Percentiles rank a stretch among this genome's conserved stretches.
Evolutionary conservation across 30 jellyfish, hydroid and myxozoan genomes (phyloP).

Genomic region (Aurelia aurita complex sp. Pacific): DNA sequence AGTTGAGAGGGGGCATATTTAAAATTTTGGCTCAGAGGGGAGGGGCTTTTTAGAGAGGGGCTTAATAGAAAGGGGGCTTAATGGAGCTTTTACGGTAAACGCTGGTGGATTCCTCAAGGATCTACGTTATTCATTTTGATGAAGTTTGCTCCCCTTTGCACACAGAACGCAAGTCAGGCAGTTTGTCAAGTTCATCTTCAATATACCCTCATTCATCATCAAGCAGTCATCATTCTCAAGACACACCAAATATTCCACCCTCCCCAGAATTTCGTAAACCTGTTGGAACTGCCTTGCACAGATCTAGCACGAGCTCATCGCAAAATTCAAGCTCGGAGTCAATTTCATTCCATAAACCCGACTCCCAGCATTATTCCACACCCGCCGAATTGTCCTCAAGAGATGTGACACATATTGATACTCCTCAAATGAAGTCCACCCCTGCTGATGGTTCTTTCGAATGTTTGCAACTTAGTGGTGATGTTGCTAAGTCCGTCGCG

Average conservation of each 20-base stretch:
- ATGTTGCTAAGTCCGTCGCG: not conserved
- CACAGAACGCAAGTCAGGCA: not conserved
- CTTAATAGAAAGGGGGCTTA: too few species aligned
- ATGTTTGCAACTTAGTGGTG: slow-evolving; percentile 31
- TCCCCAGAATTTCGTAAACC: not conserved
- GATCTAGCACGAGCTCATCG: not conserved
- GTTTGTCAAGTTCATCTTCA: not conserved
- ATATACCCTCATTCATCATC: not conserved
- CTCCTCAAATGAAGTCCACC: slow-evolving; percentile 33
- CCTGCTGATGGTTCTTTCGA: slow-evolving; percentile 22
- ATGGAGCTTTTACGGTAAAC: too few species aligned
- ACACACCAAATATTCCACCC: not conserved
- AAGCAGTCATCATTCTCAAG: not conserved
- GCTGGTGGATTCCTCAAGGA: too few species aligned
- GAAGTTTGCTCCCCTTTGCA: too few species aligned
- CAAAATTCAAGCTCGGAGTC: too few species aligned
- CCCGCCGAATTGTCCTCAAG: slow-evolving; percentile 33
- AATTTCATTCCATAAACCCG: too few species aligned
- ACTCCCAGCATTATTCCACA: not conserved
- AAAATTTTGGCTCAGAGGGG: too few species aligned
- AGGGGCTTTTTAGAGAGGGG: too few species aligned
- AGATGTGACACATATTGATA: slow-evolving; percentile 31
- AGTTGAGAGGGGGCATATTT: too few species aligned
- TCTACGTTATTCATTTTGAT: too few species aligned
- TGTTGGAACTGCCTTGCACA: not conserved